A percentile compares a stretch with the other conserved stretches of the same genome.
phyloP scores from a whole-genome alignment of 2,888 invertebrate genomes.

The Sphaerophoria rueppellii region DNA sequence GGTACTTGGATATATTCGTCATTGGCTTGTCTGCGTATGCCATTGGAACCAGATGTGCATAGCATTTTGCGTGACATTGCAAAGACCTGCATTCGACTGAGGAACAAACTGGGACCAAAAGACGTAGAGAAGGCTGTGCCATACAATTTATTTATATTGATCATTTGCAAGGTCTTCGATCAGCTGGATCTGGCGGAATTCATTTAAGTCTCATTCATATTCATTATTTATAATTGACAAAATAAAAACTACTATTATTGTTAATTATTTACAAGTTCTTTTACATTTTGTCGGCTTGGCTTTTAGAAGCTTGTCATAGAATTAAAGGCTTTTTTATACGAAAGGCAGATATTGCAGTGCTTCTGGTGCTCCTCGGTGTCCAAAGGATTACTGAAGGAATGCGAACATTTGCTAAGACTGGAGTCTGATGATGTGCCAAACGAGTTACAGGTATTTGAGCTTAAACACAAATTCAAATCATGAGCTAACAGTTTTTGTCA shows the following conservation, averaged over 20 bases:
- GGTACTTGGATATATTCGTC: slow-evolving; percentile 81
- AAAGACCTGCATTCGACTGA: slow-evolving; percentile 78
- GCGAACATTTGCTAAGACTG: slow-evolving; percentile 45
- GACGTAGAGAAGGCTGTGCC: slow-evolving; percentile 78
- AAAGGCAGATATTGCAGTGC: slow-evolving; percentile 77
- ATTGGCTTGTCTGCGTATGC: slow-evolving; percentile 80
- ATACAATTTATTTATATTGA: slow-evolving; percentile 79
- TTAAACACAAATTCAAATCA: slow-evolving; percentile 31
- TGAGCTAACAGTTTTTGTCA: background rate
- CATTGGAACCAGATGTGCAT: slow-evolving; percentile 80
- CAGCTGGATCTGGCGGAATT: slow-evolving; percentile 80
- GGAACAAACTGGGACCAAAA: slow-evolving; percentile 76
- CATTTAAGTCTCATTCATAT: slow-evolving; percentile 74
- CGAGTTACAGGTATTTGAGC: slow-evolving; percentile 75
- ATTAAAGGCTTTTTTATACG: slow-evolving; percentile 76
- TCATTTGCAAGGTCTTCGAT: slow-evolving; percentile 80
- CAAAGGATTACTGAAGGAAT: slow-evolving; percentile 49
- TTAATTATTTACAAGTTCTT: slow-evolving; percentile 51
- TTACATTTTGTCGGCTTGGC: background rate
- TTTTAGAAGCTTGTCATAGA: slow-evolving; percentile 24
- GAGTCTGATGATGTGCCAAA: slow-evolving; percentile 51
- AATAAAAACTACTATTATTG: slow-evolving; percentile 25
- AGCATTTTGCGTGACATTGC: slow-evolving; percentile 80
- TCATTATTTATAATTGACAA: slow-evolving; percentile 10
- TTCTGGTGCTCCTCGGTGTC: slow-evolving; percentile 75